phyloP scores from a whole-genome alignment of 1,140 invertebrate genomes.

The Eriosoma lanigerum region DNA sequence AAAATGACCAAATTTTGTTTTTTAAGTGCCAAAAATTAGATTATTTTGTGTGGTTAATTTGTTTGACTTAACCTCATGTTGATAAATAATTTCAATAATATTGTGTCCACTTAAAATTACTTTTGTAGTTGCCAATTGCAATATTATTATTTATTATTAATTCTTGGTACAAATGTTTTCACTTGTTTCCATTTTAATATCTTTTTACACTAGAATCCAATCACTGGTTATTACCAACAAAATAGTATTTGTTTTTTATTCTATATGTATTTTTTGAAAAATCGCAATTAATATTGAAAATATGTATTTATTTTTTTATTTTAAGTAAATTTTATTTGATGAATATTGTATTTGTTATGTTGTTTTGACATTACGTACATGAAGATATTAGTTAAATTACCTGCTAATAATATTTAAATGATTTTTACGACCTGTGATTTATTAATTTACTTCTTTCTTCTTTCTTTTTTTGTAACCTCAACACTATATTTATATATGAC shows the following conservation, averaged over 20 bases:
- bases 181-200: neutral
- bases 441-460: slow-evolving; percentile 46
- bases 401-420: slow-evolving; percentile 13
- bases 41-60: slow-evolving; percentile 35
- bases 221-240: neutral
- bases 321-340: slow-evolving; percentile 34
- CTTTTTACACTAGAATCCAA: neutral
- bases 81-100: neutral
- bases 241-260: slow-evolving; percentile 28
- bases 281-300: neutral
- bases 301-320: slow-evolving; percentile 37
- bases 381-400: neutral
- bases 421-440: slow-evolving; percentile 39
- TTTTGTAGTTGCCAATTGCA: slow-evolving; percentile 29
- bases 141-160: slow-evolving; percentile 25
- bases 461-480: slow-evolving; percentile 16
- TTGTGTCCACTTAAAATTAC: slow-evolving; percentile 15
- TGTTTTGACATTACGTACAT: slow-evolving; percentile 25
- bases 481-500: neutral
- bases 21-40: slow-evolving; percentile 47
- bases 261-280: slow-evolving; percentile 28
- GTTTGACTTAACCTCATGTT: neutral
- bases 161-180: neutral
- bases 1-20: slow-evolving; percentile 49
- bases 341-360: slow-evolving; percentile 17